Conservation (phyloP, 2,797 vertebrate genomes). For the Onychomys torridus region DNA sequence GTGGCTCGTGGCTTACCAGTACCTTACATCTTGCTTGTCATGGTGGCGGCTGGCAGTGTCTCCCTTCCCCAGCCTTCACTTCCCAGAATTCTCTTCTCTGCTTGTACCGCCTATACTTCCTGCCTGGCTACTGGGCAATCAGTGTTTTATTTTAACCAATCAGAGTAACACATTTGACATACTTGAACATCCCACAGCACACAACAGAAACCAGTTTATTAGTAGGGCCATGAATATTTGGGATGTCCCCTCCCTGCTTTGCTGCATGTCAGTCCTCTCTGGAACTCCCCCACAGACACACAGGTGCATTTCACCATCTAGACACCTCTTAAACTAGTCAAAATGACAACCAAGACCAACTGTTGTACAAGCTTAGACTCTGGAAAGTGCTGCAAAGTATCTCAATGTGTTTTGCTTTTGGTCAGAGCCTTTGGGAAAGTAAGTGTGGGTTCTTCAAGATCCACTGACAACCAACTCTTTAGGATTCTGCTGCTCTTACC, state of each 20-base stretch:
- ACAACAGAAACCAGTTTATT: no score
- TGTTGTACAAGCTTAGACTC: neutral
- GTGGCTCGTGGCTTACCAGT: no score
- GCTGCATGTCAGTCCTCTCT: neutral
- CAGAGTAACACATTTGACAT: no score
- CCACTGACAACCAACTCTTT: neutral
- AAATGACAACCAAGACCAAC: neutral
- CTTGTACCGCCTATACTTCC: no score
- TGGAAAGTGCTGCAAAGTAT: neutral
- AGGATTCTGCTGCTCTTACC: neutral
- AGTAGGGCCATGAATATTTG: neutral
- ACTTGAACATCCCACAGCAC: no score
- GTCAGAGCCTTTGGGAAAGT: neutral
- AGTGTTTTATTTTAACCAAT: no score
- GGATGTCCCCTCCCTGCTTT: neutral
- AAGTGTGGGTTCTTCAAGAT: neutral
- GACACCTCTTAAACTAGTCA: neutral
- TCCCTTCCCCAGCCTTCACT: no score
- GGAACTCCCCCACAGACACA: neutral
- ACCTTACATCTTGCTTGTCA: no score
- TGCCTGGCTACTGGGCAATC: no score
- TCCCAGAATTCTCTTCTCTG: no score
- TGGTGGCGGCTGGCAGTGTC: no score
- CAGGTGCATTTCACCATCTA: neutral
- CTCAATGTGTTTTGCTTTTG: neutral